Evolutionary conservation across 2,113 vertebrate genomes (phyloP).

Genomic region (Stegastes partitus): DNA sequence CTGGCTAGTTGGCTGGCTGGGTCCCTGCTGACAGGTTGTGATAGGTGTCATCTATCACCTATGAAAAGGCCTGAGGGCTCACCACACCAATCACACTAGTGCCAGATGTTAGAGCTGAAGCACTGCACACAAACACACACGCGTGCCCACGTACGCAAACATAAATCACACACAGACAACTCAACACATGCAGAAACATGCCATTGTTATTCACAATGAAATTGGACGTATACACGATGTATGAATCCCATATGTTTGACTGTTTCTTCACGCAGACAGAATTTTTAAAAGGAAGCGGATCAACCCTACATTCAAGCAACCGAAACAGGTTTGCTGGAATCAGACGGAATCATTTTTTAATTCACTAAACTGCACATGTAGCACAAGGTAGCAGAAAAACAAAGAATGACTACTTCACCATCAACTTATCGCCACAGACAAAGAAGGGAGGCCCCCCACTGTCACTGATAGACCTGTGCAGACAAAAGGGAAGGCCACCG

Average conservation of each 20-base stretch:
- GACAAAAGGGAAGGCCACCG: slow-evolving; percentile 65
- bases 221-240: slow-evolving; percentile 4
- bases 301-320: neutral
- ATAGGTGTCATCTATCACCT: slow-evolving; percentile 82
- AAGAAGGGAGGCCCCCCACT: slow-evolving; percentile 23
- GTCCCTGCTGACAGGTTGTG: slow-evolving; percentile 79
- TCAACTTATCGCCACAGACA: slow-evolving; percentile 47
- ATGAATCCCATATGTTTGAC: slow-evolving; percentile 13
- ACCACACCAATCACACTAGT: slow-evolving; percentile 76
- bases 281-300: neutral
- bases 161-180: slow-evolving; percentile 62
- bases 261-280: slow-evolving; percentile 1
- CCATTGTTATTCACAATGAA: slow-evolving; percentile 54
- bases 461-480: slow-evolving; percentile 39
- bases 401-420: slow-evolving; percentile 27
- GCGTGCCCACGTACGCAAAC: slow-evolving; percentile 28
- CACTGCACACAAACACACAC: slow-evolving; percentile 37
- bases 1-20: slow-evolving; percentile 62
- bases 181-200: slow-evolving; percentile 42
- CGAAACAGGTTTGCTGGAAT: neutral
- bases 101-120: slow-evolving; percentile 79
- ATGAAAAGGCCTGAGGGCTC: slow-evolving; percentile 78
- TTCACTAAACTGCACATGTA: neutral
- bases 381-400: slow-evolving; percentile 4
- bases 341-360: neutral